Evolutionary conservation across 2,113 vertebrate species (phyloP), one percentile per base, ranked within the genome.

Genomic region (Formicarius rufipectus): DNA sequence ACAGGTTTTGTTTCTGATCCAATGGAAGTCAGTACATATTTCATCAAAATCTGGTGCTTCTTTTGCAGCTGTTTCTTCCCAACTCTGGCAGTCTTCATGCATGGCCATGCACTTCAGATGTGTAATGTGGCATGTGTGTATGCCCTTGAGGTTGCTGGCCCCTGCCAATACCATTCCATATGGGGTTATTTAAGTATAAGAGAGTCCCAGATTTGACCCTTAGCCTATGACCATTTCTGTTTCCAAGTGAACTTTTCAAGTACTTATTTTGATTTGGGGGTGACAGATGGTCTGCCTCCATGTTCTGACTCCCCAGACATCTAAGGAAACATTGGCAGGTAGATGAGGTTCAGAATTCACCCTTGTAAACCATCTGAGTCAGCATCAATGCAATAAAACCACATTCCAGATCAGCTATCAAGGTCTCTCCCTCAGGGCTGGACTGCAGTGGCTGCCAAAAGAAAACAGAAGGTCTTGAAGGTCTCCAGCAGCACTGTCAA

Each of bases 281-380:
- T 88, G 75, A 69, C 55, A 93, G 75, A 73, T 83, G 88, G 67
- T 42, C 42, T 94, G 45, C 12, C 72, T 28, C 55, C 24, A 12
- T 84, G 55, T 55, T 79, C 37, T 58, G 60, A 47, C 33, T 84
- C 69, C 64, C 68, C 73, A 72, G 60, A 67, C 10, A 30, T 27
- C 49, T 60, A 35, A 74, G 37, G 49, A 80, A 87, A 72, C 14
- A 42, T 68, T 60, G 78, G 53, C 60, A 82, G 77, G 69, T 95
- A 93, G 71, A 44, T 35, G 50, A 91, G 49, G n/a, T 68, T 89
- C 87, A 64, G 58, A 87, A 95, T 87, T 96, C 56, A 72, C 63
- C 72, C 53, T 76, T 84, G 78, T 23, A 92, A 92, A 73, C 18
- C 42, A 42, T 31, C 80, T 85, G 84, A 94, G 69, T 95, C 91